phyloP scores from a whole-genome alignment of 2,113 vertebrate genomes.

The Misgurnus anguillicaudatus region DNA sequence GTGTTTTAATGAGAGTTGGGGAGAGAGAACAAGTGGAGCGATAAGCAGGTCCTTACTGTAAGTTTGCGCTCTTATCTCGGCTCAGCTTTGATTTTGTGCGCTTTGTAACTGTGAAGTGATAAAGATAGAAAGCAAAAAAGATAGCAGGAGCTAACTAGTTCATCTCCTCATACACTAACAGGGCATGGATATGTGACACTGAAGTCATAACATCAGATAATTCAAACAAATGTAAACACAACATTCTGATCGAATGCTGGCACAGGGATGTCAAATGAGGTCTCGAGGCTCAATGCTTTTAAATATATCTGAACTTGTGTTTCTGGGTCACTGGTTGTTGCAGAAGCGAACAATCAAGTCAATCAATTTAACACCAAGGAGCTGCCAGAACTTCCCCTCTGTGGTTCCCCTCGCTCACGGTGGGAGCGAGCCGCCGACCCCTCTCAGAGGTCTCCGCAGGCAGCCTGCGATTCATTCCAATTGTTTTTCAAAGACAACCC shows the following conservation, averaged over 20 bases:
- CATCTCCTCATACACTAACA: too few relatives aligned
- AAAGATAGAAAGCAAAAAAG: not conserved
- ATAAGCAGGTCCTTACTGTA: conserved; percentile 33
- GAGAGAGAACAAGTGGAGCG: conserved; percentile 21
- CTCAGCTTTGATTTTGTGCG: conserved; percentile 22
- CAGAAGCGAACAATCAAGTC: conserved; percentile 31
- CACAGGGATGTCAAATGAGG: conserved; percentile 35
- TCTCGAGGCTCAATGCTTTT: not conserved
- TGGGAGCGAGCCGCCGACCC: not conserved
- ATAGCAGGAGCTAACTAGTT: not conserved
- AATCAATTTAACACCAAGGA: conserved; percentile 6
- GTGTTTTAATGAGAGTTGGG: conserved; percentile 20
- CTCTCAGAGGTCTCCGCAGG: not conserved
- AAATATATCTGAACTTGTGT: conserved; percentile 25
- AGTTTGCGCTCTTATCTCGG: not conserved
- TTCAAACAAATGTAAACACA: not conserved
- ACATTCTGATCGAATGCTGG: not conserved
- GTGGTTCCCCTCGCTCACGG: not conserved
- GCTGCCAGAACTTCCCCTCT: not conserved
- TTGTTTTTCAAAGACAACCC: conserved; percentile 74
- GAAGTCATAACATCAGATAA: not conserved
- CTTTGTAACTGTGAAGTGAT: conserved; percentile 20
- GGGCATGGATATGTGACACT: too few relatives aligned
- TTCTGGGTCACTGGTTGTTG: conserved; percentile 13
- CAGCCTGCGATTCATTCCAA: conserved; percentile 24